phyloP scores from a whole-genome alignment of 2,797 vertebrate genomes.

The Cirrhinus mrigala region DNA sequence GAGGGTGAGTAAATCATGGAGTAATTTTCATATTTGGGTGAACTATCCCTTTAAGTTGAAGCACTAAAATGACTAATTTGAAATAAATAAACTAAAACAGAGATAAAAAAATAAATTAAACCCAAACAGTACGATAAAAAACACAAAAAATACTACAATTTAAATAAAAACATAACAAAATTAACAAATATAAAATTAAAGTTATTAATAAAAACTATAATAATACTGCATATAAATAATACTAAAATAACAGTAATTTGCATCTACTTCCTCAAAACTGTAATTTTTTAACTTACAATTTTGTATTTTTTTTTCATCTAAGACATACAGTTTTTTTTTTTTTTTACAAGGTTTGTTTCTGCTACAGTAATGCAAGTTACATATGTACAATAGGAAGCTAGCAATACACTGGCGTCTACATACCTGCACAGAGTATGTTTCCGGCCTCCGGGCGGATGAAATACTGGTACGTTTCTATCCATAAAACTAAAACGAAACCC shows the following conservation, averaged over 20 bases:
- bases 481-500: conserved; percentile 9
- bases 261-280: neutral
- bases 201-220: neutral
- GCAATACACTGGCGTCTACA: neutral
- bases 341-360: neutral
- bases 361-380: neutral
- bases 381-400: neutral
- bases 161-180: neutral
- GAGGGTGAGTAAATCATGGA: too few species aligned
- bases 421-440: conserved; percentile 19
- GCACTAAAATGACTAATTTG: too few species aligned
- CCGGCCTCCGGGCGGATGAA: conserved; percentile 4
- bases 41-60: too few species aligned
- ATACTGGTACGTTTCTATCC: neutral
- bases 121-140: too few species aligned
- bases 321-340: neutral
- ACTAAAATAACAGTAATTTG: neutral
- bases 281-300: neutral
- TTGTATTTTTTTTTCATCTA: neutral
- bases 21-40: too few species aligned
- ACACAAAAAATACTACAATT: too few species aligned
- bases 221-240: neutral
- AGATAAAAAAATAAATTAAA: too few species aligned
- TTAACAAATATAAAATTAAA: neutral
- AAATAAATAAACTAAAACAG: too few species aligned